These are phyloP conservation scores for Chrysogorgia sp. DNA, from an alignment of 92 coral and sea anemone genomes.

Conservation along the genomic window DNA sequence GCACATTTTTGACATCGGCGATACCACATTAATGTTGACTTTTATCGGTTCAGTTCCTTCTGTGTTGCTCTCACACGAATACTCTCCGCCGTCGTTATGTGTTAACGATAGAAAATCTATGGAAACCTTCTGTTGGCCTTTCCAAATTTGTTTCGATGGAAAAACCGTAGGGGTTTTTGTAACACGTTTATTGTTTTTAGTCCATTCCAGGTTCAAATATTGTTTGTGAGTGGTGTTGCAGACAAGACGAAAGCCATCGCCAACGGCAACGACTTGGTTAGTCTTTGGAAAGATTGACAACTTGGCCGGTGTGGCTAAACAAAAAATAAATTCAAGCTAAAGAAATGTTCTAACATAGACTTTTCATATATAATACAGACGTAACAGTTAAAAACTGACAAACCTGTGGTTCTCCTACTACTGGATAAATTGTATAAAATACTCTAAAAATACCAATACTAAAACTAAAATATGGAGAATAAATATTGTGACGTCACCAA, in stretches of 20 bases:
- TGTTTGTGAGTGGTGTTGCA: constrained; percentile 2
- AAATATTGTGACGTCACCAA: too few species aligned
- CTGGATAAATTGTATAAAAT: background rate
- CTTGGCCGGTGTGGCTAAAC: background rate
- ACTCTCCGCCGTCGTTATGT: background rate
- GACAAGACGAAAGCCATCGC: constrained; percentile 11
- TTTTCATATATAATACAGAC: too few species aligned
- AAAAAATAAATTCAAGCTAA: background rate
- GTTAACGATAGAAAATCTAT: background rate
- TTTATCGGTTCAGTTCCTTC: background rate
- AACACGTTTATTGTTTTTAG: constrained; percentile 3
- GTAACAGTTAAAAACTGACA: too few species aligned
- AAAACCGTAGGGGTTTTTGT: background rate
- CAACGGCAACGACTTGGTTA: constrained; percentile 31
- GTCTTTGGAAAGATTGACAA: background rate
- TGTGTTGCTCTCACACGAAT: background rate
- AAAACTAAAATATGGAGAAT: too few species aligned
- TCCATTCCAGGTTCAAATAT: constrained; percentile 1
- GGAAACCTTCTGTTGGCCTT: background rate
- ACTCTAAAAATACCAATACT: too few species aligned
- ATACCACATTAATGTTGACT: constrained; percentile 49
- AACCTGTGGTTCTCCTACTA: too few species aligned
- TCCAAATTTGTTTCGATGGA: background rate
- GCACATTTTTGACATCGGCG: constrained; percentile 60
- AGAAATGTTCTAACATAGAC: too few species aligned